These are phyloP conservation scores for Boulengeromyrus knoepffleri DNA, from an alignment of 2,113 vertebrate species.

Conservation along the genomic window DNA sequence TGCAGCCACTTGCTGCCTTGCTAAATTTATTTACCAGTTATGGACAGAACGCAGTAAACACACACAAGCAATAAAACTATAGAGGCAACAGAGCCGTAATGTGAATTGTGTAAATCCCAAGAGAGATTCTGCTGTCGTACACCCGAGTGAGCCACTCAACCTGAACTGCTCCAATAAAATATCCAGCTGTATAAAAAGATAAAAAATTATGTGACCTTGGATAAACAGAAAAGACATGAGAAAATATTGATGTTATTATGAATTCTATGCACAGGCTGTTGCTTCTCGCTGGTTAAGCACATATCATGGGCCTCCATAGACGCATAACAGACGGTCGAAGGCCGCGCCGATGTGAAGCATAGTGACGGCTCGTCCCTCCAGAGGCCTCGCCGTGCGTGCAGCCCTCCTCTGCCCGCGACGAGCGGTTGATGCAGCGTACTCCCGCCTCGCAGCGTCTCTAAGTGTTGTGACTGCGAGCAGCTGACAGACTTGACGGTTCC, in stretches of 20 bases:
- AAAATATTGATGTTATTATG: not conserved
- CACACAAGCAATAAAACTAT: not conserved
- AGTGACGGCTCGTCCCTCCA: not conserved
- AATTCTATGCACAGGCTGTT: not conserved
- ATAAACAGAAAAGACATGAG: not conserved
- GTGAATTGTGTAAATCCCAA: not conserved
- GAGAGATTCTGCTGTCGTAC: not conserved
- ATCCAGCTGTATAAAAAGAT: not conserved
- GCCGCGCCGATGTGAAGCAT: not conserved
- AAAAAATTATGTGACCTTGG: constrained; percentile 8
- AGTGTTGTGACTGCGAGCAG: not conserved
- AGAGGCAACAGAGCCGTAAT: not conserved
- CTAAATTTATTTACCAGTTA: not conserved
- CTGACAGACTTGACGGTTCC: not conserved
- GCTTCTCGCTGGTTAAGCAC: not conserved
- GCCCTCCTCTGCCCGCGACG: not conserved
- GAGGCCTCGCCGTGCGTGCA: not conserved
- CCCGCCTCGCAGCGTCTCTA: not conserved
- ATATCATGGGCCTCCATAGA: not conserved
- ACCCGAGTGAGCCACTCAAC: not conserved
- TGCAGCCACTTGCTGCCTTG: not conserved
- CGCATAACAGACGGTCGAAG: not conserved
- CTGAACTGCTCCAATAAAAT: not conserved
- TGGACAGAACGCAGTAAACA: not conserved
- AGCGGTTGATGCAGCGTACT: not conserved